Evolutionary conservation across 2,888 invertebrate species (phyloP).

Genomic region (Oxyteleia sp.): DNA sequence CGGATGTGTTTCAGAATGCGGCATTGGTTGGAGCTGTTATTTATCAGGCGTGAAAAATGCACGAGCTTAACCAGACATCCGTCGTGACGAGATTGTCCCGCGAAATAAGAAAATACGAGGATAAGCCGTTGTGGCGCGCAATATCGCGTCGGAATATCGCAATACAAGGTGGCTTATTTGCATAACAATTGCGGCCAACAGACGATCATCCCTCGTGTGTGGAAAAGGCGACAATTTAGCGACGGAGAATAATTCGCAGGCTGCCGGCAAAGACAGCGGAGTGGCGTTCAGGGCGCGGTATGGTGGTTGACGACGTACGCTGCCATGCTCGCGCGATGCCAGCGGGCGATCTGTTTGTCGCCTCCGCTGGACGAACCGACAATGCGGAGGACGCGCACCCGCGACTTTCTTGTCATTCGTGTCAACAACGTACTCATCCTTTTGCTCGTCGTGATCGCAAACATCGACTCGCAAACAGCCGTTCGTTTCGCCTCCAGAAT

Average conservation of each 20-base stretch:
- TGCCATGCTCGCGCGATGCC: constrained; percentile 86
- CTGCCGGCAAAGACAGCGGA: constrained; percentile 66
- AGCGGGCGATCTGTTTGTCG: constrained; percentile 84
- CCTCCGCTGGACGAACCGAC: constrained; percentile 83
- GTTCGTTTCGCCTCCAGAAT: constrained; percentile 93
- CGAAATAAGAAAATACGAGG: constrained; percentile 59
- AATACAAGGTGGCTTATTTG: constrained; percentile 58
- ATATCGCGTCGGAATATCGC: constrained; percentile 47
- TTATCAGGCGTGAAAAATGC: constrained; percentile 57
- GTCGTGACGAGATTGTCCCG: constrained; percentile 51
- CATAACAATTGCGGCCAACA: constrained; percentile 72
- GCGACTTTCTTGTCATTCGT: constrained; percentile 71
- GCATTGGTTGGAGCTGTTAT: constrained; percentile 30
- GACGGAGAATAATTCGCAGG: too few species aligned
- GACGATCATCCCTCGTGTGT: too few species aligned
- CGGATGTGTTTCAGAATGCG: constrained; percentile 46
- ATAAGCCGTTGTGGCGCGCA: constrained; percentile 51
- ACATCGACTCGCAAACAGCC: constrained; percentile 86
- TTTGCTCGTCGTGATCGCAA: constrained; percentile 73
- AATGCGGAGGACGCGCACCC: constrained; percentile 72
- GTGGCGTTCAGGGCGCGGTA: constrained; percentile 77
- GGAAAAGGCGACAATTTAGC: too few species aligned
- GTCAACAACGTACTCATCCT: constrained; percentile 74
- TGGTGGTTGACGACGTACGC: constrained; percentile 86
- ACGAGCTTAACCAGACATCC: constrained; percentile 37